Evolutionary conservation across 2,797 vertebrate genomes (phyloP).

Genomic region (Pachyuromys duprasi): DNA sequence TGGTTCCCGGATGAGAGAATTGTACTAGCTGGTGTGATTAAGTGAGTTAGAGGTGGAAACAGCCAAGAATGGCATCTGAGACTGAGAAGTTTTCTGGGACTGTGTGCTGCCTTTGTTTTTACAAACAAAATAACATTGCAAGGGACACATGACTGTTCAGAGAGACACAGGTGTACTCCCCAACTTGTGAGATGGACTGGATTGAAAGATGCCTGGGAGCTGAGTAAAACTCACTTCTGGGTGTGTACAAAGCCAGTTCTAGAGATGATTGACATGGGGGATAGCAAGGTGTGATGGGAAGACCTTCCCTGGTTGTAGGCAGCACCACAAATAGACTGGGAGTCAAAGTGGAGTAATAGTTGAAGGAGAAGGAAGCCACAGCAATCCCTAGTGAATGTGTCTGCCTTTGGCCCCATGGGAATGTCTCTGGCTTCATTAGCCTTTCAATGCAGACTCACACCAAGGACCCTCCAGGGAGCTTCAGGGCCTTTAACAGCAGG

Average conservation of each 20-base stretch:
- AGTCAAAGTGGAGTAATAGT: too few relatives aligned
- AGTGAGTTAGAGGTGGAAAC: not conserved
- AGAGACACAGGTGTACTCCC: not conserved
- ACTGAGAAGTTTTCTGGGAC: not conserved
- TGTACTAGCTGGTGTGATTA: not conserved
- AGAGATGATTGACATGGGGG: not conserved
- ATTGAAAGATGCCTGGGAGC: not conserved
- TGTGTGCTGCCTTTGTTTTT: not conserved
- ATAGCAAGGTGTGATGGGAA: not conserved
- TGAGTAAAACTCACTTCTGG: not conserved
- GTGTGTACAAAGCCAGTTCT: not conserved
- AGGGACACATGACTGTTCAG: not conserved
- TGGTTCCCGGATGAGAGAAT: not conserved
- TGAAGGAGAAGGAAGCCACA: not conserved
- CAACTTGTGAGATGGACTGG: not conserved
- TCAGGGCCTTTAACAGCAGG: too few relatives aligned
- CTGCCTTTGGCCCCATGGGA: not conserved
- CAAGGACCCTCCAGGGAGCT: not conserved
- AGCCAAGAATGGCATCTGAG: not conserved
- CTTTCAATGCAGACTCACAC: not conserved
- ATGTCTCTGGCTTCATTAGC: not conserved
- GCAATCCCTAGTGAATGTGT: not conserved
- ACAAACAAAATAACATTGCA: not conserved
- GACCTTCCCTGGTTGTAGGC: not conserved
- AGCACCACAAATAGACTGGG: not conserved